Percentiles rank a stretch among this genome's conserved stretches.
Evolutionary conservation across 1,140 invertebrate genomes (phyloP).

Genomic region (Hyphantria cunea): DNA sequence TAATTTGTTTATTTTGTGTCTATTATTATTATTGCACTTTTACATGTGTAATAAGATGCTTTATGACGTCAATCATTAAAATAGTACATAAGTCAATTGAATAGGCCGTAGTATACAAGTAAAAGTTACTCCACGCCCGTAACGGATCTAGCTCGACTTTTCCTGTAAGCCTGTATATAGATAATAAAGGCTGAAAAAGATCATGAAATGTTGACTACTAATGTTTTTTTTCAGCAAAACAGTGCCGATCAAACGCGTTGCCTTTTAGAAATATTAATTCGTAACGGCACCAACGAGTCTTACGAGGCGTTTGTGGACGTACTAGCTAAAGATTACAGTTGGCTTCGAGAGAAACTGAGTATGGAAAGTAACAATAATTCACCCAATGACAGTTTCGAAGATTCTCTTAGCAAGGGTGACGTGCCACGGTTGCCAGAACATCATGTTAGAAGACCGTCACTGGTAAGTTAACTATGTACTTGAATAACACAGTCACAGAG

Average conservation of each 20-base stretch:
- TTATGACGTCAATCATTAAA: too few relatives aligned
- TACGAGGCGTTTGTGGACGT: slow-evolving; percentile 76
- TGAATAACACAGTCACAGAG: too few relatives aligned
- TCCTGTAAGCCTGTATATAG: too few relatives aligned
- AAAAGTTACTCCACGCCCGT: too few relatives aligned
- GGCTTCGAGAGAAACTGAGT: slow-evolving; percentile 76
- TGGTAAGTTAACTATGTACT: slow-evolving; percentile 63
- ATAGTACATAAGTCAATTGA: too few relatives aligned
- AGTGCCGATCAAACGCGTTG: slow-evolving; percentile 58
- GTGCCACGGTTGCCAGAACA: slow-evolving; percentile 79
- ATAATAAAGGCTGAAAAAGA: too few relatives aligned
- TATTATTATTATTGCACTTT: too few relatives aligned
- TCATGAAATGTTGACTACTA: too few relatives aligned
- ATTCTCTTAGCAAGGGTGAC: slow-evolving; percentile 76
- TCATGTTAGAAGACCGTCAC: slow-evolving; percentile 68
- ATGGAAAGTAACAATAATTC: slow-evolving; percentile 55
- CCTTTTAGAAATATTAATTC: slow-evolving; percentile 64
- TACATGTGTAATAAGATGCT: too few relatives aligned
- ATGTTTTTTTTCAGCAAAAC: slow-evolving; percentile 52
- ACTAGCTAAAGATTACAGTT: slow-evolving; percentile 76
- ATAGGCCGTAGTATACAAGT: too few relatives aligned
- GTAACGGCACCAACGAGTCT: slow-evolving; percentile 55
- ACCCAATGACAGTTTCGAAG: slow-evolving; percentile 70
- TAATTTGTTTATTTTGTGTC: too few relatives aligned
- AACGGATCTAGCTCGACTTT: too few relatives aligned